phyloP scores from a whole-genome alignment of 2,113 vertebrate genomes.

The Perognathus longimembris region DNA sequence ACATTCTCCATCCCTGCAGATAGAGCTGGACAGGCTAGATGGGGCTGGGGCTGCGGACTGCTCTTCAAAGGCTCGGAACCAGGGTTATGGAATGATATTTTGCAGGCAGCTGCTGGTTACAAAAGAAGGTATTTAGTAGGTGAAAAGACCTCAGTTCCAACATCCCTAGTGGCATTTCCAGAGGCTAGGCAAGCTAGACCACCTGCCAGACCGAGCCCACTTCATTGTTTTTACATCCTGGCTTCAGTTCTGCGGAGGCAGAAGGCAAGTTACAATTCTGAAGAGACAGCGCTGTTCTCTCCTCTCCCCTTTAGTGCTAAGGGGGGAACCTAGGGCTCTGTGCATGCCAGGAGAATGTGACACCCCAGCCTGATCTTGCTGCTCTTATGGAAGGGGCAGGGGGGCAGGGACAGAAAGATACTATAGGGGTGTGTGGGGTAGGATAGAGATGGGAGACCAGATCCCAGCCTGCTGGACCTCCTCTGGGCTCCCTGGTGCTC shows the following conservation, averaged over 20 bases:
- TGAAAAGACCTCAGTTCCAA: slow-evolving; percentile 43
- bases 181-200: slow-evolving; percentile 29
- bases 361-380: background rate
- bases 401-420: background rate
- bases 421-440: fast-evolving
- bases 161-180: background rate
- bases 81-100: slow-evolving; percentile 52
- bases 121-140: slow-evolving; percentile 5
- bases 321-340: background rate
- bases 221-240: background rate
- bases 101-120: background rate
- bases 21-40: background rate
- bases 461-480: background rate
- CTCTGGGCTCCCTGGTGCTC: background rate
- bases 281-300: background rate
- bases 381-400: too few relatives aligned
- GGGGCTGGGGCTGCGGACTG: background rate
- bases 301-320: background rate
- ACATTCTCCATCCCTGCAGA: background rate
- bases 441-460: background rate
- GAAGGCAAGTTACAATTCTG: background rate
- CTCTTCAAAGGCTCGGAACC: slow-evolving; percentile 34
- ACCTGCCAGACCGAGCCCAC: slow-evolving; percentile 12
- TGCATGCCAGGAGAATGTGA: background rate
- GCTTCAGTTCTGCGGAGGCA: background rate